Base-by-base conservation (phyloP, 2,113 vertebrate species). In the Leuciscus idus region DNA sequence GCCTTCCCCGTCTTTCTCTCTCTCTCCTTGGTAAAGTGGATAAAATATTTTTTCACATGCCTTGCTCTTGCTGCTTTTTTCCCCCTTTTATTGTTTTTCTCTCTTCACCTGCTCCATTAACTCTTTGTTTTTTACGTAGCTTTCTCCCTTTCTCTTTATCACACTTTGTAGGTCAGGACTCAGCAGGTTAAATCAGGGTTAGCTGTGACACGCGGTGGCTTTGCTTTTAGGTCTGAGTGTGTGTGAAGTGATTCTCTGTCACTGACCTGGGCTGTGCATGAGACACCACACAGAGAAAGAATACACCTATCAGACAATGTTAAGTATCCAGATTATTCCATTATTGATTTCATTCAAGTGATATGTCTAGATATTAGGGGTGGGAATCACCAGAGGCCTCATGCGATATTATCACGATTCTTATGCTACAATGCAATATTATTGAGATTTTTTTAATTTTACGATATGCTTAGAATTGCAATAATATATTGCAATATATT, bases 141-240 rank as follows among this genome's bases (percentile, higher is more conserved):
- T 39, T 72, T 81, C 19, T 73, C 57, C 33, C 2, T 52, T 84
- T 46, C 21, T 26, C 75, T 13, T 26, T 26, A 2, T 13, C 7
- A 57, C 36, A 10, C 10, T 28, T 70, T 7, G 75, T 55, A 33
- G 48, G 48, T 33, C 75, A 77, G 17, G 50, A 11, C 7, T 19
- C 2, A 4, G 50, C 76, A 78, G 76, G 30, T 57, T 52, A 78
- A 21, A 77, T n/a, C 12, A 68, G n/a, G n/a, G 61, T 68, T 28
- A 78, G 59, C n/a, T 36, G 46, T 33, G n/a, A 81, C 30, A 68
- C 12, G 95, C 97, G 96, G 97, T 97, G 97, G 94, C 96, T 96
- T 97, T 98, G 76, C 4, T 59, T 78, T 78, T 36, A 50, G 19
- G 50, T 76, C 1, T 48, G 52, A 2, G 55, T 30, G 33, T 48